Conservation (phyloP, 2,113 vertebrate genomes). For the Ptilonorhynchus violaceus region DNA sequence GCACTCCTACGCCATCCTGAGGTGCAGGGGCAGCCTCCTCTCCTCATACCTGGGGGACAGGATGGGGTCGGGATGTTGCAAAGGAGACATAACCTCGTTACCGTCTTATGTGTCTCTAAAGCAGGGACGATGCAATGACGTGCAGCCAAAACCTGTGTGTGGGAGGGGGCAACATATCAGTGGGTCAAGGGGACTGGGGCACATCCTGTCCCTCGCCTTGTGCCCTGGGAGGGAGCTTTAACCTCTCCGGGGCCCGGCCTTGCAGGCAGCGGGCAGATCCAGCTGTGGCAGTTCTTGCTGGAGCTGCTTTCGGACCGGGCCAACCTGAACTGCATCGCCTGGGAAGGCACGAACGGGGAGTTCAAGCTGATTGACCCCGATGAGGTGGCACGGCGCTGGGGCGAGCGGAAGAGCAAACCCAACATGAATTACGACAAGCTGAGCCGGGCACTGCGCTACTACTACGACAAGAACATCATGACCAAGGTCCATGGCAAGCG, state of each 20-base stretch:
- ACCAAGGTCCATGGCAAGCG: conserved; percentile 98
- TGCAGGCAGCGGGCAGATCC: conserved; percentile 96
- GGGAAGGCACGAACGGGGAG: conserved; percentile 96
- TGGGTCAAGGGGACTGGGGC: neutral
- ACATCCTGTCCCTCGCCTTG: neutral
- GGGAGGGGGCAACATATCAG: neutral
- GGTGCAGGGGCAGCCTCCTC: neutral
- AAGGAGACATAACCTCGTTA: neutral
- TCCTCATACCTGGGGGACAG: neutral
- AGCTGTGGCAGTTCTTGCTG: conserved; percentile 97
- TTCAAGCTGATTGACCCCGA: conserved; percentile 97
- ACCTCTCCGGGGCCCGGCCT: neutral
- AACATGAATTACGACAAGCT: conserved; percentile 99
- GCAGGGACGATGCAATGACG: neutral
- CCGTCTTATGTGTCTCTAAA: neutral
- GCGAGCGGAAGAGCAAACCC: conserved; percentile 95
- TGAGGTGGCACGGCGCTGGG: conserved; percentile 96
- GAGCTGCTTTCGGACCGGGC: conserved; percentile 92
- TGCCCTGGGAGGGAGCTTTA: neutral
- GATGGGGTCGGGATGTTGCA: neutral
- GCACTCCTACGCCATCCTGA: neutral
- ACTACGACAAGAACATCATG: conserved; percentile 99
- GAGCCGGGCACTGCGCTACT: conserved; percentile 96
- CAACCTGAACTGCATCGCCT: conserved; percentile 92
- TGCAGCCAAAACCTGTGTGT: neutral